Evolutionary conservation across 92 coral and sea anemone genomes (phyloP), one percentile per base, ranked within the genome.

Genomic region (Virgularia gustaviana): DNA sequence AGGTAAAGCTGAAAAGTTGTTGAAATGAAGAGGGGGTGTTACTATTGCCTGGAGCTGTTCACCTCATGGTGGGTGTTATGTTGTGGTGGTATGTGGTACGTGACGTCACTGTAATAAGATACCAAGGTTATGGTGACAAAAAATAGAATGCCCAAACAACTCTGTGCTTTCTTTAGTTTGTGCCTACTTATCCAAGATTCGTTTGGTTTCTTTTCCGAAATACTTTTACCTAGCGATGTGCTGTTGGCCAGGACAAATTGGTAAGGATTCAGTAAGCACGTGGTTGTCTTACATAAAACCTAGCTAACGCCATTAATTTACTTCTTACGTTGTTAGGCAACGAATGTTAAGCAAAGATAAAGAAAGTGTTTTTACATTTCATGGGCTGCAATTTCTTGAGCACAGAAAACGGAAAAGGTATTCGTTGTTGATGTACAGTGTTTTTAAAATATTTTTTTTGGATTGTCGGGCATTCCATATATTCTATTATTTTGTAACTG

Each of bases 81-180:
- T n/a, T n/a, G n/a, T n/a, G n/a, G n/a, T n/a, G n/a, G n/a, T n/a
- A 52, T 52, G 30, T 22, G 58, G 58, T 52, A 52, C 15, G 13
- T 22, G 1, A 52, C 28, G 3, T 47, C 6, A 15, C 22, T 47
- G 15, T 4, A 47, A 15, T 4, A 15, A 47, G 3, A 5, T 47
- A 15, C 22, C 22, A 15, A 47, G 3, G 15, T 47, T 47, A 47
- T 47, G 15, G 18, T n/a, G n/a, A n/a, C n/a, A n/a, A n/a, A n/a
- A n/a, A n/a, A n/a, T n/a, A n/a, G n/a, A n/a, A n/a, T n/a, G n/a
- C n/a, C n/a, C n/a, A n/a, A n/a, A n/a, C n/a, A n/a, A n/a, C n/a
- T n/a, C n/a, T n/a, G n/a, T n/a, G n/a, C n/a, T n/a, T n/a, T n/a
- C 35, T 49, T 47, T 38, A 68, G 75, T 32, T 51, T 68, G 32